Evolutionary conservation across 2,888 invertebrate genomes (phyloP).

Genomic region (Sacculina carcini): DNA sequence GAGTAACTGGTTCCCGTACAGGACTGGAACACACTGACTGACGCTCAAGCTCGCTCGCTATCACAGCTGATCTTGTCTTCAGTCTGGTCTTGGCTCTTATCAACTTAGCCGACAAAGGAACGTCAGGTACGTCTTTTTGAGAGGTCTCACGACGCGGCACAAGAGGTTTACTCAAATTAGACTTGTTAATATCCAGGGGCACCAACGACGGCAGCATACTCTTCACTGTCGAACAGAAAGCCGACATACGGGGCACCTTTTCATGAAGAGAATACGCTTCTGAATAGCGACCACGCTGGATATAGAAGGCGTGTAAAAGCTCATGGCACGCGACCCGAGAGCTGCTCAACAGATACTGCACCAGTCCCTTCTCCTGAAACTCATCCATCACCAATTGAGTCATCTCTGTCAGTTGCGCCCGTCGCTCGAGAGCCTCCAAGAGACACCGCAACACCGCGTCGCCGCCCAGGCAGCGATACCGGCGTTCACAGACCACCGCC

Average conservation of each 20-base stretch:
- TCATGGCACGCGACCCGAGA: conserved; percentile 29
- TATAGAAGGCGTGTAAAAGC: conserved; percentile 38
- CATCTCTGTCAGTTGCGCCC: conserved; percentile 29
- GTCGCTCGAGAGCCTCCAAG: conserved; percentile 32
- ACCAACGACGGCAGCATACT: too few species aligned
- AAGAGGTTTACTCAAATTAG: too few species aligned
- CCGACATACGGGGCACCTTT: conserved; percentile 16
- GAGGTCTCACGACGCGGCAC: too few species aligned
- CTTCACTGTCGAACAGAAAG: too few species aligned
- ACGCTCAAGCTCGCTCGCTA: too few species aligned
- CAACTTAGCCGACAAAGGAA: too few species aligned
- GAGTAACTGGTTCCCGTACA: too few species aligned
- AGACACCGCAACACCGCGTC: conserved; percentile 31
- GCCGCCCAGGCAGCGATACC: conserved; percentile 26
- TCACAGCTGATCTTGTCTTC: too few species aligned
- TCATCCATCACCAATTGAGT: conserved; percentile 33
- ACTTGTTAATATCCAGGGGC: too few species aligned
- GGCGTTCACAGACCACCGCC: conserved; percentile 35
- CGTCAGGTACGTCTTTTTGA: too few species aligned
- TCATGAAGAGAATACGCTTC: conserved; percentile 22
- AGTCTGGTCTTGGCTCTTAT: too few species aligned
- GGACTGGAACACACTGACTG: too few species aligned
- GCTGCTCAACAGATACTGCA: conserved; percentile 35
- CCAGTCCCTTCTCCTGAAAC: conserved; percentile 38
- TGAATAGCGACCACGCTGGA: conserved; percentile 26